Evolutionary conservation across 2,888 invertebrate genomes (phyloP).

Genomic region (Pollenia labialis): DNA sequence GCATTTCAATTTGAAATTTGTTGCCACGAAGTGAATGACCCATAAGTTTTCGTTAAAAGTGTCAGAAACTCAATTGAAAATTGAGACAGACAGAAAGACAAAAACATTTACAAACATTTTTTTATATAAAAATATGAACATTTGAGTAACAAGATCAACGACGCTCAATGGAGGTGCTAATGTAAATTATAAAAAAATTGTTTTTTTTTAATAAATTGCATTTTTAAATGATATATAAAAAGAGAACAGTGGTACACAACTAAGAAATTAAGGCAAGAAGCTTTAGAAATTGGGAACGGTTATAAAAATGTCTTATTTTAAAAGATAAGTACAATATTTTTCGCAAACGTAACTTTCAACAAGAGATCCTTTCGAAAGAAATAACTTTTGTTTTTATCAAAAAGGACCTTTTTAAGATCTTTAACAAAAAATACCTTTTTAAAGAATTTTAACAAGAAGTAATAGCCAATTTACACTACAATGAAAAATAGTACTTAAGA

Average conservation of each 20-base stretch:
- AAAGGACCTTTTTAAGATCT: too few species aligned
- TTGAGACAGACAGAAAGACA: conserved; percentile 25
- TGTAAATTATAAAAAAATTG: conserved; percentile 1
- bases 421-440: too few species aligned
- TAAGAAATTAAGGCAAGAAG: background rate
- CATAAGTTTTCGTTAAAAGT: background rate
- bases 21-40: conserved; percentile 42
- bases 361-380: too few species aligned
- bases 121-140: background rate
- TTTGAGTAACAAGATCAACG: background rate
- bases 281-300: too few species aligned
- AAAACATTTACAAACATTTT: too few species aligned
- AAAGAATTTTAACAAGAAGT: too few species aligned
- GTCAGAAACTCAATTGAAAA: conserved; percentile 18
- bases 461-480: too few species aligned
- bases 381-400: too few species aligned
- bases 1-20: conserved; percentile 37
- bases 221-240: background rate
- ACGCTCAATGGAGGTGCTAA: background rate
- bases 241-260: background rate
- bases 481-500: too few species aligned
- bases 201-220: background rate
- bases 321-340: too few species aligned
- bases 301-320: too few species aligned
- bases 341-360: too few species aligned